Conservation (phyloP, 2,888 invertebrate species). For the Melieria crassipennis region DNA sequence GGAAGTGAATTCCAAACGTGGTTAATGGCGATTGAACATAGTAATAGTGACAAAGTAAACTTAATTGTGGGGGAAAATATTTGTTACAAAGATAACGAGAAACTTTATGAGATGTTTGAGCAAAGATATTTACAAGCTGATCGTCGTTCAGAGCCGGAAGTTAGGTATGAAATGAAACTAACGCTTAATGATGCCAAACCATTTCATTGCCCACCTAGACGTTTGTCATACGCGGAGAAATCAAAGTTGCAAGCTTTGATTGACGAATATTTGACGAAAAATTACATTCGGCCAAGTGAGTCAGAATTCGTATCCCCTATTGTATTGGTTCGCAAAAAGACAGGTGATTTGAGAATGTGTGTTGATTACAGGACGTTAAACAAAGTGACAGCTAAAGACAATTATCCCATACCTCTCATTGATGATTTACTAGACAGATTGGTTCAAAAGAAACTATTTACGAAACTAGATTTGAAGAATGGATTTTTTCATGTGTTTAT, state of each 20-base stretch:
- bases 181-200: conserved; percentile 26
- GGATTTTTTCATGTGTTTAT: background rate
- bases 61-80: background rate
- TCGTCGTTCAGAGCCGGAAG: conserved; percentile 10
- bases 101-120: no score
- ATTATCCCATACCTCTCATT: conserved; percentile 35
- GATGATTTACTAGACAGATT: conserved; percentile 33
- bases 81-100: background rate
- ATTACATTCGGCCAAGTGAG: conserved; percentile 27
- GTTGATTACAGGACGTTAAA: conserved; percentile 35
- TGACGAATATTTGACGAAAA: conserved; percentile 31
- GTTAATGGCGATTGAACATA: no score
- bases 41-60: background rate
- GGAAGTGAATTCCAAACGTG: no score
- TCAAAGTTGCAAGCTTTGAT: conserved; percentile 28
- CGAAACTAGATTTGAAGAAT: background rate
- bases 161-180: conserved; percentile 25
- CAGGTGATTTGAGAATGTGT: conserved; percentile 30
- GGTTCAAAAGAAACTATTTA: conserved; percentile 16
- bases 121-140: background rate
- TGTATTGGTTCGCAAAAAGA: conserved; percentile 9
- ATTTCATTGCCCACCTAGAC: conserved; percentile 31
- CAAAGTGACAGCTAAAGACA: conserved; percentile 29
- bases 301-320: conserved; percentile 35
- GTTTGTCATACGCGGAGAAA: conserved; percentile 34